These are phyloP conservation scores for Morus bassanus DNA, from an alignment of 2,797 vertebrate genomes.

Conservation along the genomic window DNA sequence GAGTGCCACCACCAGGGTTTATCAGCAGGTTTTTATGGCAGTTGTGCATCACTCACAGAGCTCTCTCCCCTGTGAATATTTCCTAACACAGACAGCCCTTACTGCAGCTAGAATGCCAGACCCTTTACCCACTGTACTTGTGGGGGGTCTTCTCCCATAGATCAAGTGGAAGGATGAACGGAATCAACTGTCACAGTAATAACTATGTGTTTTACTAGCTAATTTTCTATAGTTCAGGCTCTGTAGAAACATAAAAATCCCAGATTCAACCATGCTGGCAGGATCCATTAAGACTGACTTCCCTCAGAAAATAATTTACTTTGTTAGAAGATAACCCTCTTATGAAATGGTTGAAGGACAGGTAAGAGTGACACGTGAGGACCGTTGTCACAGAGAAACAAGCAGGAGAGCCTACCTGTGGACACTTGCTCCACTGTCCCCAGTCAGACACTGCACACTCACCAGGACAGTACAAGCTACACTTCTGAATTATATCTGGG, in stretches of 20 bases:
- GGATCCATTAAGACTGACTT: not conserved
- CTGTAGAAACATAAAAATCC: slow-evolving; percentile 16
- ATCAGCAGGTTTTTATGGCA: not conserved
- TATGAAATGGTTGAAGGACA: not conserved
- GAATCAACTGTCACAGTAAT: not conserved
- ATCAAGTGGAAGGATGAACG: not conserved
- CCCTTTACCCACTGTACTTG: not conserved
- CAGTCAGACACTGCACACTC: slow-evolving; percentile 90
- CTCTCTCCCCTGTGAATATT: not conserved
- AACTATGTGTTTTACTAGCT: not conserved
- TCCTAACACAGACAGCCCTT: not conserved
- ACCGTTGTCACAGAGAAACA: not conserved
- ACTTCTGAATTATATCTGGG: slow-evolving; percentile 81
- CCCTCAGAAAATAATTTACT: slow-evolving; percentile 1
- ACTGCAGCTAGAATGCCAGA: not conserved
- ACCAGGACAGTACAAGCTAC: slow-evolving; percentile 85
- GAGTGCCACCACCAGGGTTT: not conserved
- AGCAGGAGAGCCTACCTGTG: slow-evolving; percentile 77
- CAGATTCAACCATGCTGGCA: not conserved
- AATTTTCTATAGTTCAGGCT: not conserved
- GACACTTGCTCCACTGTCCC: slow-evolving; percentile 90
- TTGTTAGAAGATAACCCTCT: not conserved
- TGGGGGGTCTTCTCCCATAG: not conserved
- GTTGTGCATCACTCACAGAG: not conserved
- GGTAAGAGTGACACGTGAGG: not conserved